Evolutionary conservation across 2,888 invertebrate species (phyloP).

Genomic region (Cyrtodaria siliqua): DNA sequence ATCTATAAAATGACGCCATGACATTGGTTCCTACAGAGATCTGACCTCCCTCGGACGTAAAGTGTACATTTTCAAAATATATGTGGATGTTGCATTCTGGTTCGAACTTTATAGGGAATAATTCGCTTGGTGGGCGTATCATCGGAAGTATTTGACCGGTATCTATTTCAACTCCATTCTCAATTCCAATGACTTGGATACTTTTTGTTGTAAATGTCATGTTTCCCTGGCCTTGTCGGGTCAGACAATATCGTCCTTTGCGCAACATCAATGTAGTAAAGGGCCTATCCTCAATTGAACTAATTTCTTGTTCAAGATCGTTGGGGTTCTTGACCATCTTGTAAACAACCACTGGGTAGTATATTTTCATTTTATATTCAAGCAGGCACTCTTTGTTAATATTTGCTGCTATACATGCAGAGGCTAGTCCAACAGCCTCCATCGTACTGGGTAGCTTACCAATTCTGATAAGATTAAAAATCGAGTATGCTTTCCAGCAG

Average conservation of each 20-base stretch:
- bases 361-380: slow-evolving; percentile 35
- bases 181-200: slow-evolving; percentile 45
- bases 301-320: slow-evolving; percentile 8
- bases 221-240: not conserved
- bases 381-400: slow-evolving; percentile 13
- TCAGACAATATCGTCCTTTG: slow-evolving; percentile 19
- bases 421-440: slow-evolving; percentile 33
- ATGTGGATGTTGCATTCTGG: slow-evolving; percentile 12
- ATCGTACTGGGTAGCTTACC: not conserved
- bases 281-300: slow-evolving; percentile 3
- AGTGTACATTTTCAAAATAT: slow-evolving; percentile 46
- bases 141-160: not conserved
- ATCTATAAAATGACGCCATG: slow-evolving; percentile 20
- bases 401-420: slow-evolving; percentile 37
- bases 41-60: slow-evolving; percentile 17
- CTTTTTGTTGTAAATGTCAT: slow-evolving; percentile 8
- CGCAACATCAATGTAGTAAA: slow-evolving; percentile 34
- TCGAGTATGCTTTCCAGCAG: slow-evolving; percentile 41
- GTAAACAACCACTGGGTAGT: slow-evolving; percentile 39
- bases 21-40: slow-evolving; percentile 1
- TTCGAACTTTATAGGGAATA: not conserved
- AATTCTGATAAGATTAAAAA: slow-evolving; percentile 20
- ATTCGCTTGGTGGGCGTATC: not conserved
- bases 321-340: slow-evolving; percentile 10
- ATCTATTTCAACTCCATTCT: slow-evolving; percentile 32